Conservation (phyloP, 2,113 vertebrate species). For the Sisor rabdophorus region DNA sequence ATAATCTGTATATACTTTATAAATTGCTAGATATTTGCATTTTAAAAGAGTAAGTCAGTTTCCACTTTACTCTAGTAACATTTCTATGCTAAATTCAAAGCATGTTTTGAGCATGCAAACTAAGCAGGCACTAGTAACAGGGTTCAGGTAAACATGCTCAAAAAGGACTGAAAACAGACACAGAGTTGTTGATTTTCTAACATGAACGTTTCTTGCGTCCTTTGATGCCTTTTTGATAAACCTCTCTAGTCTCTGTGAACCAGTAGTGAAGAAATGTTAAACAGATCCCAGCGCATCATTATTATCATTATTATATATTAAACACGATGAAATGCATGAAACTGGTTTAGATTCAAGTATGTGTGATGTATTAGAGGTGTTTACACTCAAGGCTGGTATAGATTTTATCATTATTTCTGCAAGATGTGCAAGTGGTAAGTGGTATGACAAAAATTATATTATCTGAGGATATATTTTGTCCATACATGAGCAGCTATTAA, state of each 20-base stretch:
- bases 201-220: no score
- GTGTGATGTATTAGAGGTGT: neutral
- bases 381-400: neutral
- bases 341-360: neutral
- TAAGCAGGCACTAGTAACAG: neutral
- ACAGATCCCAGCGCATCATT: neutral
- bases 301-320: no score
- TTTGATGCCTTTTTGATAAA: neutral
- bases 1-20: no score
- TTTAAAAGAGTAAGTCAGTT: no score
- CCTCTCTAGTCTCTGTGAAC: neutral
- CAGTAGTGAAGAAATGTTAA: slow-evolving; percentile 13
- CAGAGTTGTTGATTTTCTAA: neutral
- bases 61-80: no score
- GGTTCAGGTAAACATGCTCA: neutral
- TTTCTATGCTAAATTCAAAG: no score
- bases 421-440: neutral
- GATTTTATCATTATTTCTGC: neutral
- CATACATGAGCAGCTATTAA: no score
- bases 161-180: neutral
- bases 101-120: slow-evolving; percentile 10
- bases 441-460: neutral
- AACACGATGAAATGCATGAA: neutral
- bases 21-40: no score
- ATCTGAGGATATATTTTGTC: neutral